phyloP scores from a whole-genome alignment of 2,113 vertebrate species.

The Platichthys stellatus region DNA sequence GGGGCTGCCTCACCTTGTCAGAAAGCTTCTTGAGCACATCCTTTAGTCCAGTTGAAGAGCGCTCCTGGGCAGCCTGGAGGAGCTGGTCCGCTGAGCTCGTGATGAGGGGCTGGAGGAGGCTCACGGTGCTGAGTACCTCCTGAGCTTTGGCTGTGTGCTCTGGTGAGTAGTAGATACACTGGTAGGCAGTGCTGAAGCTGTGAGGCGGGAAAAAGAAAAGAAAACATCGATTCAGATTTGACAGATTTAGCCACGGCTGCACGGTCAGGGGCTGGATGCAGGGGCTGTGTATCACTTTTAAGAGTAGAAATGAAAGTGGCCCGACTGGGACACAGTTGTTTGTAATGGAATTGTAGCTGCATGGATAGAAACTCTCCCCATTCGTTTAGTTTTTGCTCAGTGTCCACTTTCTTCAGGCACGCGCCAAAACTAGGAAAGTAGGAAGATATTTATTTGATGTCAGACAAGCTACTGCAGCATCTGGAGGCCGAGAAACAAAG shows the following conservation, averaged over 20 bases:
- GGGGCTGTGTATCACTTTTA: not conserved
- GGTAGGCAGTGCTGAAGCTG: conserved; percentile 93
- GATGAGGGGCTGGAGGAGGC: conserved; percentile 92
- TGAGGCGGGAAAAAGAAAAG: not conserved
- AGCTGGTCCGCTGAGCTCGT: conserved; percentile 91
- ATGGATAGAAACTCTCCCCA: not conserved
- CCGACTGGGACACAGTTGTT: not conserved
- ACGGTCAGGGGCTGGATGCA: not conserved
- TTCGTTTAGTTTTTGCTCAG: conserved; percentile 15
- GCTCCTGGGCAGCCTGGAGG: conserved; percentile 91
- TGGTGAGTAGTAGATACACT: conserved; percentile 99
- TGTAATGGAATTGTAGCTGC: conserved; percentile 4
- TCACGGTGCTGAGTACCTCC: conserved; percentile 94
- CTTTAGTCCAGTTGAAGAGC: conserved; percentile 87
- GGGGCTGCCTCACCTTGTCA: conserved; percentile 89
- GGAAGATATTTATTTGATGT: conserved; percentile 10
- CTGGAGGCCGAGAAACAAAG: too few relatives aligned
- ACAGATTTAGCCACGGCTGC: not conserved
- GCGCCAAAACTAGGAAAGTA: conserved; percentile 9
- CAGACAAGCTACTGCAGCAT: conserved; percentile 18
- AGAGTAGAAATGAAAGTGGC: not conserved
- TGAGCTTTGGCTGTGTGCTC: conserved; percentile 97
- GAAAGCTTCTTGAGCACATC: conserved; percentile 94
- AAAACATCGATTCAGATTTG: conserved; percentile 7
- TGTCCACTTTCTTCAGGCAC: not conserved